Evolutionary conservation across 2,888 invertebrate species (phyloP), one percentile per base, ranked within the genome.

Genomic region (Hirtodrosophila cameraria): DNA sequence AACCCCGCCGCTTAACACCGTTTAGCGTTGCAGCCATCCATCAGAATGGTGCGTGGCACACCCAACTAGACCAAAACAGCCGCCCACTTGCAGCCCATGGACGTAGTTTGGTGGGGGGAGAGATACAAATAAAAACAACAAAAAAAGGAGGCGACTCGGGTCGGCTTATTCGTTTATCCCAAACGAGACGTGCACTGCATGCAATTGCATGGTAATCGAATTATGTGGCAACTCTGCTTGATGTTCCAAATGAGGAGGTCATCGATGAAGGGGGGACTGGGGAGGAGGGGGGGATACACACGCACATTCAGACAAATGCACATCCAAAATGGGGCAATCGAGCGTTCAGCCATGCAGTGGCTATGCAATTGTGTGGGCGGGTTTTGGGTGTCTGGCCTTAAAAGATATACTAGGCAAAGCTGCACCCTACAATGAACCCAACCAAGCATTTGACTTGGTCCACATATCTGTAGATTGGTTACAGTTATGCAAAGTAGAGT

Each of bases 171-270:
- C 36, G 67, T 58, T 64, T 67, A 69, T 50, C 48, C 48, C 57
- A 13, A 45, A 6, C 25, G 61, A 38, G 57, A 74, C 62, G 65
- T 61, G 64, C 60, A 39, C 31, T 50, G 76, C 68, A 71, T 77
- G 70, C 75, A 60, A 72, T 68, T 80, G 67, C 74, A 58, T 64
- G 70, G 59, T 82, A 85, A 80, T 80, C 70, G 79, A 85, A 85
- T 80, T 85, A 85, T 82, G 73, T 80, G 82, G 75, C 62, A 80
- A 66, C 79, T 61, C 70, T 66, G 68, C 58, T 20, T 46, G 18
- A 9, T 20, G 33, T 46, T 49, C 36, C 12, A 23, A 28, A 7
- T 7, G 5, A 8, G 23, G 2, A 23, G 23, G n/a, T n/a, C n/a
- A n/a, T n/a, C 18, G 2, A 5, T 5, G 18, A 8, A 23, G 23